These are phyloP conservation scores for Hydrolagus colliei DNA, from an alignment of 2,797 vertebrate species.

Conservation along the genomic window DNA sequence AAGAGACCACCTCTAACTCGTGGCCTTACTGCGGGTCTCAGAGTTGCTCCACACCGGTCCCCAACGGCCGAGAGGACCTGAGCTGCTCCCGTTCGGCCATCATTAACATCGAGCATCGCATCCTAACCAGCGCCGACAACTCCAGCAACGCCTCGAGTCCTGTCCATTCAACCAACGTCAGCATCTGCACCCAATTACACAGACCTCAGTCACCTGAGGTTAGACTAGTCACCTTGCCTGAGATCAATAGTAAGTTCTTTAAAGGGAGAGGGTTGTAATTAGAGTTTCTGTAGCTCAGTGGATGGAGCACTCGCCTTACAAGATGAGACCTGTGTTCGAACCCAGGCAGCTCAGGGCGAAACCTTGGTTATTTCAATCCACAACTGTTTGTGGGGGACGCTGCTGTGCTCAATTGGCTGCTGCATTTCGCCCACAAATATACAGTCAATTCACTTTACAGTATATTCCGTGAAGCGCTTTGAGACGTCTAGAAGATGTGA, in stretches of 20 bases:
- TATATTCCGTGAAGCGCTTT: too few species aligned
- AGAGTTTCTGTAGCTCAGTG: too few species aligned
- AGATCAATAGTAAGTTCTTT: conserved; percentile 45
- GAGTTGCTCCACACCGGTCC: conserved; percentile 47
- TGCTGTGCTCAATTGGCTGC: too few species aligned
- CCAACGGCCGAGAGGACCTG: conserved; percentile 43
- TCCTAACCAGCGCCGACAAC: neutral
- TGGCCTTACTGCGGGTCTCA: conserved; percentile 35
- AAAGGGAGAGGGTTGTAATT: neutral
- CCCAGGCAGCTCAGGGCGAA: too few species aligned
- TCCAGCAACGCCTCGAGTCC: conserved; percentile 37
- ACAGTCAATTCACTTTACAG: too few species aligned
- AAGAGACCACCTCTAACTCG: conserved; percentile 35
- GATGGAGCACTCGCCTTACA: too few species aligned
- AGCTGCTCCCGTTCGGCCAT: neutral
- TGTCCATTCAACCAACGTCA: conserved; percentile 51
- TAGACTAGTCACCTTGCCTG: conserved; percentile 58
- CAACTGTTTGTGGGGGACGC: too few species aligned
- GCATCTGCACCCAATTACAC: conserved; percentile 48
- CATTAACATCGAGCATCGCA: conserved; percentile 18
- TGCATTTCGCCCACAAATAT: too few species aligned
- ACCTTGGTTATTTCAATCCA: too few species aligned
- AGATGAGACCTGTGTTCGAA: too few species aligned
- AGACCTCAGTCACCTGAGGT: conserved; percentile 51
- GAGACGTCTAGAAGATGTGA: too few species aligned